These are phyloP conservation scores for Spilarctia lutea DNA, from an alignment of 2,888 invertebrate species.

Conservation along the genomic window DNA sequence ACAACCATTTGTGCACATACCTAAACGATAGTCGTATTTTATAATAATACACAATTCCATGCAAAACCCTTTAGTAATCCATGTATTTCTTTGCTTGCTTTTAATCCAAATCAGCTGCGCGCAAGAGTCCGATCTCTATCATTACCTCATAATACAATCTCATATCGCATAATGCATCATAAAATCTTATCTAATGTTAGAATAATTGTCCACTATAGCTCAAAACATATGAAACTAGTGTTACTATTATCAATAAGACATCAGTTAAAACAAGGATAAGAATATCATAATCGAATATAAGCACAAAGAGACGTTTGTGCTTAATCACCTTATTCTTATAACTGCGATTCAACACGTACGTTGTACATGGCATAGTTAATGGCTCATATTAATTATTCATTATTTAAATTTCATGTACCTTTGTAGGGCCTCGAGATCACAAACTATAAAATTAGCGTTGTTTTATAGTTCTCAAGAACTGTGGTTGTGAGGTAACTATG, in stretches of 20 bases:
- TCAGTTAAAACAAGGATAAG: conserved; percentile 22
- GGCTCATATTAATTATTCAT: conserved; percentile 13
- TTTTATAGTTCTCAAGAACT: no score
- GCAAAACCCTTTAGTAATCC: no score
- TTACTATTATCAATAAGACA: neutral
- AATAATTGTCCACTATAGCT: neutral
- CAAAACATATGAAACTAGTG: neutral
- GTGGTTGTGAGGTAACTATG: neutral
- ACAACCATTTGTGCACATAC: no score
- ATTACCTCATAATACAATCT: neutral
- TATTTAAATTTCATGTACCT: conserved; percentile 16
- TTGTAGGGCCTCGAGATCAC: conserved; percentile 7
- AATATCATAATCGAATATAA: conserved; percentile 15
- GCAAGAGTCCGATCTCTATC: neutral
- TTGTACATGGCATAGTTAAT: conserved; percentile 26
- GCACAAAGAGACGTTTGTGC: conserved; percentile 25
- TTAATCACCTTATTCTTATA: conserved; percentile 29
- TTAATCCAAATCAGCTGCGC: neutral
- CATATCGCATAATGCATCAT: neutral
- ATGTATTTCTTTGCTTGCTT: neutral
- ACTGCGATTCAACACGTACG: conserved; percentile 40
- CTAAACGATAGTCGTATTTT: neutral
- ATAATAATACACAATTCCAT: no score
- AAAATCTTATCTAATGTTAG: neutral
- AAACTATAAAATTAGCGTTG: no score